Conservation (phyloP, 2,888 invertebrate species). For the Meta bourneti region DNA sequence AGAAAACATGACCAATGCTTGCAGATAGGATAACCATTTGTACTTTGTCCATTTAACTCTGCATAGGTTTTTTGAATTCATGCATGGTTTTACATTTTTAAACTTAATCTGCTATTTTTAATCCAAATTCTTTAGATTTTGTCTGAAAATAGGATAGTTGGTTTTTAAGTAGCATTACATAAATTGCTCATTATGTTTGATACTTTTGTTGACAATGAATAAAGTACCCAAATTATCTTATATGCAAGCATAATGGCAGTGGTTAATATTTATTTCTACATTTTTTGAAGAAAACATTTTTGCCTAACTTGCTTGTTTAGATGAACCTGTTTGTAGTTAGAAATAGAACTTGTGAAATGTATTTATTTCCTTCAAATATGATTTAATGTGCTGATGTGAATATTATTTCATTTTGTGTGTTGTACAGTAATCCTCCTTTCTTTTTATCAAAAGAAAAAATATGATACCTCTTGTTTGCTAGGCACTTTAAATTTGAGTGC, state of each 20-base stretch:
- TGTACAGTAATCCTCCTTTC: constrained; percentile 54
- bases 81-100: background rate
- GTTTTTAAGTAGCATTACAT: background rate
- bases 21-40: background rate
- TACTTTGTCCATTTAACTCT: background rate
- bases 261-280: background rate
- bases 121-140: no score
- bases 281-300: background rate
- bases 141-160: background rate
- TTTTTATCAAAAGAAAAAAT: constrained; percentile 16
- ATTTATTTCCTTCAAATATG: constrained; percentile 39
- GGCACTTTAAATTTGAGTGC: constrained; percentile 57
- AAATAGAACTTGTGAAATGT: background rate
- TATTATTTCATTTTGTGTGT: constrained; percentile 68
- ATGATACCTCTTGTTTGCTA: constrained; percentile 44
- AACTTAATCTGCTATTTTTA: background rate
- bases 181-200: background rate
- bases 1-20: background rate
- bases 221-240: background rate
- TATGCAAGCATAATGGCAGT: background rate
- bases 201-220: background rate
- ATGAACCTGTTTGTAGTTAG: background rate
- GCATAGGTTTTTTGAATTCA: background rate
- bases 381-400: constrained; percentile 64
- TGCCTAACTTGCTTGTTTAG: background rate